Evolutionary conservation across 2,888 invertebrate genomes (phyloP).

Genomic region (Priocnemis perturbator): DNA sequence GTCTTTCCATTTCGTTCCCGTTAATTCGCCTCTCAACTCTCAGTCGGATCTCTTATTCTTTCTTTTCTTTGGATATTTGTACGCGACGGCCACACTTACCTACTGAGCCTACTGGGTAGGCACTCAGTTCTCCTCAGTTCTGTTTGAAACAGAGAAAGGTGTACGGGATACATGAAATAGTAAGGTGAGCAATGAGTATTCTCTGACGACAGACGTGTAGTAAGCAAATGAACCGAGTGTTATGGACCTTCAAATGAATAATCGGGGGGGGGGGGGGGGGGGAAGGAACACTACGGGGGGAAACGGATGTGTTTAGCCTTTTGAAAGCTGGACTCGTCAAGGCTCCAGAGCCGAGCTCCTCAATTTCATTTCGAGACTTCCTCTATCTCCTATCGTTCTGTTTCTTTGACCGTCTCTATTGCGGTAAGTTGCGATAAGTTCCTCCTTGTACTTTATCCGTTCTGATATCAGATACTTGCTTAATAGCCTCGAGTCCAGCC

Average conservation of each 20-base stretch:
- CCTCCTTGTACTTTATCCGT: too few relatives aligned
- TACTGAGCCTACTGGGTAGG: constrained; percentile 73
- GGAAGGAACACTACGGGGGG: constrained; percentile 55
- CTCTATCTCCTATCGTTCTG: too few relatives aligned
- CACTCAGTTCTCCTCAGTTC: constrained; percentile 74
- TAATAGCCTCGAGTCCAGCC: constrained; percentile 58
- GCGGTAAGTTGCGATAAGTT: too few relatives aligned
- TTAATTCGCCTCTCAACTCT: background rate
- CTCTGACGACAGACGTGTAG: constrained; percentile 63
- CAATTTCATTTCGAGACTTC: background rate
- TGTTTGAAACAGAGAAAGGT: constrained; percentile 76
- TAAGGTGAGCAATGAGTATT: constrained; percentile 66
- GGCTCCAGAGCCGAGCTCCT: background rate
- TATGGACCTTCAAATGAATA: constrained; percentile 58
- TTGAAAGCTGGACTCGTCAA: constrained; percentile 62
- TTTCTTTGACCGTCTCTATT: too few relatives aligned
- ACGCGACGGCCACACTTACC: constrained; percentile 72
- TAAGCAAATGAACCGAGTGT: constrained; percentile 60
- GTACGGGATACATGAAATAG: constrained; percentile 71
- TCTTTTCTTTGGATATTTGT: constrained; percentile 58
- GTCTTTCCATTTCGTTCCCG: background rate
- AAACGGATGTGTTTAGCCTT: constrained; percentile 56
- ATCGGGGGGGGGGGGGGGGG: constrained; percentile 37
- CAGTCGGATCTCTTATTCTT: constrained; percentile 4
- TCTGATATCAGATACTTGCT: background rate